Percentiles rank a stretch among this genome's conserved stretches.
These are phyloP conservation scores for Apotomis betuletana DNA, from an alignment of 2,888 invertebrate species.

Conservation along the genomic window DNA sequence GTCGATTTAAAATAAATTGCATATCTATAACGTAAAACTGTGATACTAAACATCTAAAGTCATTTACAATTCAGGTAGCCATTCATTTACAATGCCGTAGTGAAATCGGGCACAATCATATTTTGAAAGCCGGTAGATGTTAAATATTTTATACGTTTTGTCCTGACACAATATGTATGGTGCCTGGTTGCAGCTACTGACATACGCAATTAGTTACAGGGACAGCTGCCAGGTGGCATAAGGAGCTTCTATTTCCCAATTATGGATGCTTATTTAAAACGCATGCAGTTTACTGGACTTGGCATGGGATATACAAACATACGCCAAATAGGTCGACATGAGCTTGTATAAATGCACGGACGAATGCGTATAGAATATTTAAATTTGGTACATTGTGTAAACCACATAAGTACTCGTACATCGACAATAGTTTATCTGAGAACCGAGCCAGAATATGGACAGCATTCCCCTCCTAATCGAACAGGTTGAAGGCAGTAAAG, in stretches of 20 bases:
- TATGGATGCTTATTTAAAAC: constrained; percentile 12
- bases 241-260: not conserved
- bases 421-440: constrained; percentile 51
- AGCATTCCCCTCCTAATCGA: constrained; percentile 78
- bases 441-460: constrained; percentile 57
- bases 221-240: not conserved
- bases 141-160: too few relatives aligned
- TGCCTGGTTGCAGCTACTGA: not conserved
- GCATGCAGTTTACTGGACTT: constrained; percentile 15
- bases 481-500: constrained; percentile 73
- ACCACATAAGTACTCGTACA: constrained; percentile 41
- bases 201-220: not conserved
- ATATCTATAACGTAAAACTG: too few relatives aligned
- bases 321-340: constrained; percentile 38
- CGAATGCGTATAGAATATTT: constrained; percentile 29
- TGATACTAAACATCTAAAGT: too few relatives aligned
- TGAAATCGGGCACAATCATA: too few relatives aligned
- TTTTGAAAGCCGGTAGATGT: too few relatives aligned
- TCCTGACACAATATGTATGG: too few relatives aligned
- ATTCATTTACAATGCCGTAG: too few relatives aligned
- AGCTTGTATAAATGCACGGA: not conserved
- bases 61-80: too few relatives aligned
- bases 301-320: constrained; percentile 31
- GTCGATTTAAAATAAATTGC: too few relatives aligned
- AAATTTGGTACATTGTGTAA: constrained; percentile 30